Conservation (phyloP, 2,797 vertebrate genomes). For the Muraenolepis orangiensis region DNA sequence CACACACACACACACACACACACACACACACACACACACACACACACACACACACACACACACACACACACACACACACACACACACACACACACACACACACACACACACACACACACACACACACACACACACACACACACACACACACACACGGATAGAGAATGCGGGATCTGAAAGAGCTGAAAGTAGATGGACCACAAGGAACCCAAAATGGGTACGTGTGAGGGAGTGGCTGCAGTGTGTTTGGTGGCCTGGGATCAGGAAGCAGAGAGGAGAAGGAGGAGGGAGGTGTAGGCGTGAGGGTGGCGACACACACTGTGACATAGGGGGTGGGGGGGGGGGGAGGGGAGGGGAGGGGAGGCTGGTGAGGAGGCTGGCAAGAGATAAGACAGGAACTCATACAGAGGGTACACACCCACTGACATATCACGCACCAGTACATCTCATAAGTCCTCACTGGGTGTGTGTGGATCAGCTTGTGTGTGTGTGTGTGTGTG, state of each 20-base stretch:
- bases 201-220: too few relatives aligned
- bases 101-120: too few relatives aligned
- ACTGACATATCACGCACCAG: slow-evolving; percentile 39
- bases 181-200: too few relatives aligned
- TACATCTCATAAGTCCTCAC: slow-evolving; percentile 28
- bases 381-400: slow-evolving; percentile 44
- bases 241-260: not conserved
- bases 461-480: slow-evolving; percentile 4
- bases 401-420: slow-evolving; percentile 35
- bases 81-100: too few relatives aligned
- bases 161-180: too few relatives aligned
- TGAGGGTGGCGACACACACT: not conserved
- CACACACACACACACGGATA: not conserved
- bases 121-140: not conserved
- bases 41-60: not conserved
- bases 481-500: slow-evolving; percentile 11
- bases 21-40: too few relatives aligned
- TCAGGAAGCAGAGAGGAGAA: not conserved
- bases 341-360: too few relatives aligned
- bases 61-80: not conserved
- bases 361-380: slow-evolving; percentile 37
- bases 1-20: too few relatives aligned
- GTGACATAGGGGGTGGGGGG: slow-evolving; percentile 43
- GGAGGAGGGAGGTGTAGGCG: not conserved
- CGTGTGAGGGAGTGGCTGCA: not conserved